Conservation (phyloP, 2,888 invertebrate genomes). For the Penaeus monodon region DNA sequence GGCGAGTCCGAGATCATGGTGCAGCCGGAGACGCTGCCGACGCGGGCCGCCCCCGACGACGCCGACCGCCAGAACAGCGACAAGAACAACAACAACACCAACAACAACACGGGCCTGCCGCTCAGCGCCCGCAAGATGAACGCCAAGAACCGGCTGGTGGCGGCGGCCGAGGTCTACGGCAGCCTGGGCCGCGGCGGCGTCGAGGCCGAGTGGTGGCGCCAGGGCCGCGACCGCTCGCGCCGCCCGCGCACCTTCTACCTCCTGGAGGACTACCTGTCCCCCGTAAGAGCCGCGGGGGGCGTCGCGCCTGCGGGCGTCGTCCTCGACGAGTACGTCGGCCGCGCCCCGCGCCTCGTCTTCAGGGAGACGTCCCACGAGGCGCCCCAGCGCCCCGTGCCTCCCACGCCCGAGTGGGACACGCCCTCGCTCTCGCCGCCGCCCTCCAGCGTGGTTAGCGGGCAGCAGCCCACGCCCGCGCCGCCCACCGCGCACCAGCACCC, state of each 20-base stretch:
- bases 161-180: background rate
- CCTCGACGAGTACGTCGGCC: constrained; percentile 62
- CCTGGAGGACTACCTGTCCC: constrained; percentile 62
- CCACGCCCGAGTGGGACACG: constrained; percentile 64
- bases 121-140: constrained; percentile 31
- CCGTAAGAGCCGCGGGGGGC: constrained; percentile 41
- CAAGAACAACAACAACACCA: background rate
- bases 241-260: constrained; percentile 62
- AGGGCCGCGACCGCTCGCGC: constrained; percentile 15
- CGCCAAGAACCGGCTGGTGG: constrained; percentile 11
- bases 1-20: constrained; percentile 52
- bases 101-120: constrained; percentile 15
- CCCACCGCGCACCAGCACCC: constrained; percentile 15
- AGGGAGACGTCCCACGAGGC: constrained; percentile 45
- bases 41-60: constrained; percentile 7
- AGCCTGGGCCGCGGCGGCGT: constrained; percentile 33
- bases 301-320: constrained; percentile 51
- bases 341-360: constrained; percentile 57
- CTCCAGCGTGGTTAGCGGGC: constrained; percentile 46
- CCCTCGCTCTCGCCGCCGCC: constrained; percentile 63
- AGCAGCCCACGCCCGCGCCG: constrained; percentile 35
- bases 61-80: constrained; percentile 14
- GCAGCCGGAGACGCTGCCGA: constrained; percentile 38
- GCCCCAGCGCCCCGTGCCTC: constrained; percentile 59
- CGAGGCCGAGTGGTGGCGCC: constrained; percentile 26